These are phyloP conservation scores for Stenurella melanura DNA, from an alignment of 2,888 invertebrate species.

Conservation along the genomic window DNA sequence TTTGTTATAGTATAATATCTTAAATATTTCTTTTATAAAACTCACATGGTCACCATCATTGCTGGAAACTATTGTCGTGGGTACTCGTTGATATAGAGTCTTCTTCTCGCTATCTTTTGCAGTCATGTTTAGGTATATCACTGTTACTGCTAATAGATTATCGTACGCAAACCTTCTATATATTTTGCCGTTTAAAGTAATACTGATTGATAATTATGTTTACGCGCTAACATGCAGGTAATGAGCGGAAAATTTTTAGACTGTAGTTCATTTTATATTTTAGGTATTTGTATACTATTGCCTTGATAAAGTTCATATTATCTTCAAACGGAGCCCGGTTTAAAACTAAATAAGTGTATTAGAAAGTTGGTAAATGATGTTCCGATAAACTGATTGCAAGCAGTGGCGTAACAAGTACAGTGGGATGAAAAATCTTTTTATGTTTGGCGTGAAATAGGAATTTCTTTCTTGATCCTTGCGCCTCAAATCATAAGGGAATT, in stretches of 20 bases:
- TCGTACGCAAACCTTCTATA: neutral
- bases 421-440: too few relatives aligned
- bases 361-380: neutral
- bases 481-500: too few relatives aligned
- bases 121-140: neutral
- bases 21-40: neutral
- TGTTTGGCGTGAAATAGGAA: too few relatives aligned
- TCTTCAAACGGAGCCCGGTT: neutral
- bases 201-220: neutral
- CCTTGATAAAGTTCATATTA: neutral
- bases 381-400: neutral
- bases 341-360: neutral
- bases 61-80: slow-evolving; percentile 38
- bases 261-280: neutral
- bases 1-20: too few relatives aligned
- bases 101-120: neutral
- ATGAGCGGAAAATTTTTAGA: neutral
- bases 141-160: neutral
- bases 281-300: neutral
- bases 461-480: too few relatives aligned
- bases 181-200: neutral
- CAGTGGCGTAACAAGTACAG: neutral
- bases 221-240: neutral
- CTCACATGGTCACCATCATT: slow-evolving; percentile 31
- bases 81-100: slow-evolving; percentile 9